A percentile compares a stretch with the other conserved stretches of the same genome.
Evolutionary conservation across 2,797 vertebrate genomes (phyloP).

Genomic region (Luscinia megarhynchos): DNA sequence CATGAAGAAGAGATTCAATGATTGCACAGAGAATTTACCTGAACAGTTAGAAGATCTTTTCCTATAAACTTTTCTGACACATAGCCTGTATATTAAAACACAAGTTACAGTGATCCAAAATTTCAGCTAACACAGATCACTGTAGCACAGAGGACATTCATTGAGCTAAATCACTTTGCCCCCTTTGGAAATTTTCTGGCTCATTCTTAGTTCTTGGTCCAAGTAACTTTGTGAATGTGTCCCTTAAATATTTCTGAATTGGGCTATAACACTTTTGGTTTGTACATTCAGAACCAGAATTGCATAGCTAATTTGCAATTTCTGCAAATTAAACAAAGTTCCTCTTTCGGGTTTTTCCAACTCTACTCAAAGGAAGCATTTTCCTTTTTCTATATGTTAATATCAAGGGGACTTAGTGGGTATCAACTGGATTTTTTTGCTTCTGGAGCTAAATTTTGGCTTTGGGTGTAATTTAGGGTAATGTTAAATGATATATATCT

Average conservation of each 20-base stretch:
- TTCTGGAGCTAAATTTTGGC: neutral
- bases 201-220: neutral
- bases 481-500: neutral
- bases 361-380: slow-evolving; percentile 27
- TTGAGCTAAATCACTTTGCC: neutral
- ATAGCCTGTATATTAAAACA: neutral
- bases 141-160: neutral
- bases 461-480: neutral
- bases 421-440: neutral
- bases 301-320: slow-evolving; percentile 15
- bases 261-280: neutral
- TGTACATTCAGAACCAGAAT: neutral
- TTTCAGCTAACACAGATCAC: neutral
- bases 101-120: neutral
- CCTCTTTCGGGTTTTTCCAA: neutral
- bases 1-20: neutral
- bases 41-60: neutral
- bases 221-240: neutral
- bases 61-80: neutral
- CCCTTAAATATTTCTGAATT: slow-evolving; percentile 13
- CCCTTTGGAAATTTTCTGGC: neutral
- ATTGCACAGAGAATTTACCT: neutral
- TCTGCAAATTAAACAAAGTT: slow-evolving; percentile 26
- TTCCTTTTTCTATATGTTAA: neutral
- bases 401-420: neutral